Evolutionary conservation across 2,113 vertebrate genomes (phyloP).

Genomic region (Labeo rohita): DNA sequence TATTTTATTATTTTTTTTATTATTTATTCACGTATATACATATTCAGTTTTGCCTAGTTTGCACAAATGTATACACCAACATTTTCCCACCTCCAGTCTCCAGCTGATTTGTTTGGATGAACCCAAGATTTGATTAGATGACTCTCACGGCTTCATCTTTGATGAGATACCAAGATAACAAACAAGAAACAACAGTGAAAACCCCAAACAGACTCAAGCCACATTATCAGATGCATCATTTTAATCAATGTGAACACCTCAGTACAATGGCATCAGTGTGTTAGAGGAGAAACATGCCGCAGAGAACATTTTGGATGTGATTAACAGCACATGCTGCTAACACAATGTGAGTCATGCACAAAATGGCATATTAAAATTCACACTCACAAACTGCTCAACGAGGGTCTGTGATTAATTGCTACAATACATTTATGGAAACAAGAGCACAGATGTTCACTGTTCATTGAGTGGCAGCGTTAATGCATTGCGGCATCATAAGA

Average conservation of each 20-base stretch:
- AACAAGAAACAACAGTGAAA: conserved; percentile 10
- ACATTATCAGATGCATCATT: conserved; percentile 31
- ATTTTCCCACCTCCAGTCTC: not conserved
- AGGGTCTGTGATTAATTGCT: conserved; percentile 48
- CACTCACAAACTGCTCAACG: conserved; percentile 37
- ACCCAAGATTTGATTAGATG: not conserved
- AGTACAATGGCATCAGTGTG: conserved; percentile 40
- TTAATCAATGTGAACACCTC: conserved; percentile 21
- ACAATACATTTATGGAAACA: conserved; percentile 36
- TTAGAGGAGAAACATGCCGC: not conserved
- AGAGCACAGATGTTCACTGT: conserved; percentile 43
- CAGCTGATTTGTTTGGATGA: conserved; percentile 4
- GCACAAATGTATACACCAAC: not conserved
- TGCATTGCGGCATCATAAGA: conserved; percentile 10
- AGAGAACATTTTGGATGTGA: conserved; percentile 32
- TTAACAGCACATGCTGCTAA: conserved; percentile 50
- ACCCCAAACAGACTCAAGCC: conserved; percentile 20
- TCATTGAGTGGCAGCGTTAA: conserved; percentile 42
- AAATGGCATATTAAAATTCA: conserved; percentile 44
- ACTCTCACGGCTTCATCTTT: not conserved
- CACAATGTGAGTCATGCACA: conserved; percentile 29
- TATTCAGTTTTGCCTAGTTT: not conserved
- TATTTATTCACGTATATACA: too few species aligned
- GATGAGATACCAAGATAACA: not conserved
- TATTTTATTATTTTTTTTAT: too few species aligned